These are phyloP conservation scores for Onychomys leucogaster DNA, from an alignment of 2,797 vertebrate genomes.

Conservation along the genomic window DNA sequence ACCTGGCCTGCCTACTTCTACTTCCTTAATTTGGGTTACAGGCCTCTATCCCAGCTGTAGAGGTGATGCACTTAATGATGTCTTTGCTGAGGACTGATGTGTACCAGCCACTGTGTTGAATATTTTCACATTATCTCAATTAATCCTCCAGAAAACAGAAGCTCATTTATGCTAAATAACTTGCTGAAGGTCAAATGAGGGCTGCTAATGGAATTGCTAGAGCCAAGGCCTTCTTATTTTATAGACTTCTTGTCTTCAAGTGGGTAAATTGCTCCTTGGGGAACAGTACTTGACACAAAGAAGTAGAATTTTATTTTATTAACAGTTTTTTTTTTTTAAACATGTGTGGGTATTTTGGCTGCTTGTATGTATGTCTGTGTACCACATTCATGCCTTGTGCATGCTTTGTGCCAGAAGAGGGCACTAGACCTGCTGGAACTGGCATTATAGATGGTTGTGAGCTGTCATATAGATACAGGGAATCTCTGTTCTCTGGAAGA, in stretches of 20 bases:
- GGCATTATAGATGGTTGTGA: background rate
- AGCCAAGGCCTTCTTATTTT: background rate
- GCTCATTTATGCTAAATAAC: background rate
- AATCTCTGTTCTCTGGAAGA: background rate
- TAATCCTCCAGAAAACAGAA: conserved; percentile 46
- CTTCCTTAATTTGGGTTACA: background rate
- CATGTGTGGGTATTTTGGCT: background rate
- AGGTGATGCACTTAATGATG: background rate
- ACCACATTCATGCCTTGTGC: background rate
- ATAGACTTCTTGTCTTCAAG: conserved; percentile 40
- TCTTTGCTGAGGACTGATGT: background rate
- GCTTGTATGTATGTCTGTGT: background rate
- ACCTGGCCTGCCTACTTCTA: background rate
- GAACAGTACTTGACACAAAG: conserved; percentile 30
- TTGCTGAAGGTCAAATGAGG: background rate
- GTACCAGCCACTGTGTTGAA: background rate
- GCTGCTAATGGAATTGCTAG: background rate
- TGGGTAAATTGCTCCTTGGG: background rate
- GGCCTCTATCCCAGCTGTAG: background rate
- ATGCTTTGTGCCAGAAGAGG: background rate
- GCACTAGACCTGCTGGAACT: background rate
- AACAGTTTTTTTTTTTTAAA: background rate
- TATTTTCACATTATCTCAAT: conserved; percentile 8
- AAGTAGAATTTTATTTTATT: background rate
- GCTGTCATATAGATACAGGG: background rate